Percentiles rank a stretch among this genome's conserved stretches.
Evolutionary conservation across 2,113 vertebrate genomes (phyloP).

Genomic region (Arenaria interpres): DNA sequence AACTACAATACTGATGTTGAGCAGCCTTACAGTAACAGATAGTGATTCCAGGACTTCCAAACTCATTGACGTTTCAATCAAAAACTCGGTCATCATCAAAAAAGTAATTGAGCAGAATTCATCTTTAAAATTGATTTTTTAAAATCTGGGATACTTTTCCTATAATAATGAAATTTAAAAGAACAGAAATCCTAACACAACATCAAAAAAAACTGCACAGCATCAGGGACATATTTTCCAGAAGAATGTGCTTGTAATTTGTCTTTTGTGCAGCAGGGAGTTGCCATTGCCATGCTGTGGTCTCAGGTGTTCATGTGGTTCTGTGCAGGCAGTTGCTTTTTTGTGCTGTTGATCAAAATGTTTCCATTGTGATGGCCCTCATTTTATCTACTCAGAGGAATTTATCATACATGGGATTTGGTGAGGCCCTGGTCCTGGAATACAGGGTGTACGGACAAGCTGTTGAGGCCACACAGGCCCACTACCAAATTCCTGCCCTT

Average conservation of each 20-base stretch:
- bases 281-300: conserved; percentile 32
- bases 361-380: not conserved
- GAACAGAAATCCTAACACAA: not conserved
- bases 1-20: not conserved
- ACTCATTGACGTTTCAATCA: not conserved
- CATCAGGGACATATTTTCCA: not conserved
- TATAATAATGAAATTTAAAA: not conserved
- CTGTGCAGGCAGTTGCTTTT: conserved; percentile 32
- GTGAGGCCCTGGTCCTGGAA: not conserved
- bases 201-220: not conserved
- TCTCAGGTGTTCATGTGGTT: conserved; percentile 51
- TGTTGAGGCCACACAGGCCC: not conserved
- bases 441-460: not conserved
- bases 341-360: conserved; percentile 48
- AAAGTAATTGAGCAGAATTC: not conserved
- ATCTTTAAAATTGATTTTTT: not conserved
- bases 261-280: conserved; percentile 30
- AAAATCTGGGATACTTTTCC: not conserved
- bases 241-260: conserved; percentile 38
- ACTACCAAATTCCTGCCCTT: not conserved
- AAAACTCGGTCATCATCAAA: not conserved
- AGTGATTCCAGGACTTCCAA: not conserved
- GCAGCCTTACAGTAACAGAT: not conserved
- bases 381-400: not conserved
- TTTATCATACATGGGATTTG: not conserved